These are phyloP conservation scores for Beris morrisii DNA, from an alignment of 2,888 invertebrate species.

Conservation along the genomic window DNA sequence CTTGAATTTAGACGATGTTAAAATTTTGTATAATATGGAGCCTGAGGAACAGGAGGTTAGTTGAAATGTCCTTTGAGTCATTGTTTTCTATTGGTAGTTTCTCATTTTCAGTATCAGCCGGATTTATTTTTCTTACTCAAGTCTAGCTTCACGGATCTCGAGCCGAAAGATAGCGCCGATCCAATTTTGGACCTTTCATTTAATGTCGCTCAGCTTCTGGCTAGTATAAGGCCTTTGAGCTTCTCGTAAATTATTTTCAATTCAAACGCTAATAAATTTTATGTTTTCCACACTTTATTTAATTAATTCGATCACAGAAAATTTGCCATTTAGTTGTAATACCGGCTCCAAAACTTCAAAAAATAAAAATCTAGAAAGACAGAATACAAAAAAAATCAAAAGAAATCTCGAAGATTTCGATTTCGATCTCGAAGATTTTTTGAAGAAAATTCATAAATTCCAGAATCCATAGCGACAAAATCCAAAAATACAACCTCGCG, in stretches of 20 bases:
- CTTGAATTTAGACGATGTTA: neutral
- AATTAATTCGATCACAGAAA: neutral
- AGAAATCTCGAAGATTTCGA: too few relatives aligned
- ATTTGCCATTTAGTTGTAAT: too few relatives aligned
- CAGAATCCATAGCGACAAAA: too few relatives aligned
- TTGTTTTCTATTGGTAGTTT: neutral
- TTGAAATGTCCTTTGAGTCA: neutral
- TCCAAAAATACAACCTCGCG: too few relatives aligned
- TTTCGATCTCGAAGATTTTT: too few relatives aligned
- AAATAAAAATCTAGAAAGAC: too few relatives aligned
- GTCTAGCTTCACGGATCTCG: neutral
- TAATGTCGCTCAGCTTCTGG: slow-evolving; percentile 9
- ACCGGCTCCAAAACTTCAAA: too few relatives aligned
- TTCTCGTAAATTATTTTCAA: neutral
- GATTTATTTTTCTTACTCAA: slow-evolving; percentile 17
- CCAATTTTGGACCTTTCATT: neutral
- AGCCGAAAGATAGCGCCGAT: neutral
- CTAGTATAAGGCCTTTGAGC: slow-evolving; percentile 14
- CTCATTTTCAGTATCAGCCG: slow-evolving; percentile 4
- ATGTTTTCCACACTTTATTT: neutral
- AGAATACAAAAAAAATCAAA: too few relatives aligned
- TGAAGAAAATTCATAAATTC: too few relatives aligned
- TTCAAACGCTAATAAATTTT: slow-evolving; percentile 6
- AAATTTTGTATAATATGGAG: neutral
- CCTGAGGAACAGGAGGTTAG: slow-evolving; percentile 15